Conservation (phyloP, 2,113 vertebrate species). For the Zosterops borbonicus region DNA sequence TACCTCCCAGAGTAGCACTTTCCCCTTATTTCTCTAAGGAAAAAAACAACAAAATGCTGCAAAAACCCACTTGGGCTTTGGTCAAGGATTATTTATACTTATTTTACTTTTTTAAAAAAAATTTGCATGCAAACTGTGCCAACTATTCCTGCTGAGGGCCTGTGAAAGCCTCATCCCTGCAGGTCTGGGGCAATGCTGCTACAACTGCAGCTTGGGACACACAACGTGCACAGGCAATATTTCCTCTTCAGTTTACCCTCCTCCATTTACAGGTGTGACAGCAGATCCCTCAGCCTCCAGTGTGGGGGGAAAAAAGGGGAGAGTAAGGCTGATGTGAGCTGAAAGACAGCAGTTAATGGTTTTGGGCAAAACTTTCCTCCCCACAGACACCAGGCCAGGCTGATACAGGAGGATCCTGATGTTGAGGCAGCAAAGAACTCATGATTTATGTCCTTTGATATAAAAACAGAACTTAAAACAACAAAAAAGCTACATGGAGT, state of each 20-base stretch:
- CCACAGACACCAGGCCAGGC: background rate
- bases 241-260: background rate
- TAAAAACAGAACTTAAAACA: background rate
- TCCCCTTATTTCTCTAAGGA: background rate
- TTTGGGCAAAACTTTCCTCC: background rate
- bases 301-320: background rate
- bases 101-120: background rate
- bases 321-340: rapidly evolving
- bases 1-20: background rate
- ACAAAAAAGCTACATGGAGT: background rate
- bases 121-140: background rate
- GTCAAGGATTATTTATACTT: background rate
- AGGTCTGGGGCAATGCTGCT: background rate
- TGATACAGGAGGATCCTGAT: background rate
- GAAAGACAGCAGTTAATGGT: background rate
- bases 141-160: background rate
- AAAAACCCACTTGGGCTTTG: background rate
- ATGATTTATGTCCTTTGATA: background rate
- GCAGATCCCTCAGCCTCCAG: background rate
- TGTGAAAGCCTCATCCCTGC: background rate
- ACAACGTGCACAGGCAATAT: rapidly evolving
- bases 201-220: background rate
- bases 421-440: background rate
- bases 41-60: background rate
- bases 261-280: rapidly evolving